These are phyloP conservation scores for Seira musarum DNA, from an alignment of 2,888 invertebrate genomes.

Conservation along the genomic window DNA sequence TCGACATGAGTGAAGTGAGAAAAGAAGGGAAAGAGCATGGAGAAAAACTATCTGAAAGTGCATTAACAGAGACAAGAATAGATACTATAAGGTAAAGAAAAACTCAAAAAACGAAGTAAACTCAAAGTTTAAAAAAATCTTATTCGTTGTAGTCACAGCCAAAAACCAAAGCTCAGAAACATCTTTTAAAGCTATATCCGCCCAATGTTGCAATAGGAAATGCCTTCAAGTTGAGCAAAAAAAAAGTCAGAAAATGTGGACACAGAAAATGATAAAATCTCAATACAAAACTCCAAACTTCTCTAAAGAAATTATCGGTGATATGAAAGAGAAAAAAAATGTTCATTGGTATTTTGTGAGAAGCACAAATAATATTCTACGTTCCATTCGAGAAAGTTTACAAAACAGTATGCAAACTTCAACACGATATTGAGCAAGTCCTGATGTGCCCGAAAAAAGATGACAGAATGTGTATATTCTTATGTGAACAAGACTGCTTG, in stretches of 20 bases:
- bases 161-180: too few species aligned
- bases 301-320: neutral
- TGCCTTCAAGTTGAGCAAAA: neutral
- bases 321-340: neutral
- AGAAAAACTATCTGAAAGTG: slow-evolving; percentile 37
- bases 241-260: neutral
- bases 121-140: neutral
- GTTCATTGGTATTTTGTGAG: neutral
- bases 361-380: neutral
- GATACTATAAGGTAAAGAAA: neutral
- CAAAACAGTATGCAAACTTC: neutral
- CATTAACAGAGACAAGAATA: slow-evolving; percentile 42
- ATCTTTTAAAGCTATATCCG: too few species aligned
- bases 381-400: neutral
- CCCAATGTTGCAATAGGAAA: neutral
- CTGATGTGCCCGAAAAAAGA: neutral
- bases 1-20: slow-evolving; percentile 24
- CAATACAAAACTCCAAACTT: neutral
- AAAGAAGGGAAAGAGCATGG: slow-evolving; percentile 23
- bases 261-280: neutral
- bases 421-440: neutral
- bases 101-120: neutral
- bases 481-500: too few species aligned
- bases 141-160: too few species aligned
- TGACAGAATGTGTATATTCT: neutral